Evolutionary conservation across 2,797 vertebrate species (phyloP).

Genomic region (Neosilurus hyrtlii): DNA sequence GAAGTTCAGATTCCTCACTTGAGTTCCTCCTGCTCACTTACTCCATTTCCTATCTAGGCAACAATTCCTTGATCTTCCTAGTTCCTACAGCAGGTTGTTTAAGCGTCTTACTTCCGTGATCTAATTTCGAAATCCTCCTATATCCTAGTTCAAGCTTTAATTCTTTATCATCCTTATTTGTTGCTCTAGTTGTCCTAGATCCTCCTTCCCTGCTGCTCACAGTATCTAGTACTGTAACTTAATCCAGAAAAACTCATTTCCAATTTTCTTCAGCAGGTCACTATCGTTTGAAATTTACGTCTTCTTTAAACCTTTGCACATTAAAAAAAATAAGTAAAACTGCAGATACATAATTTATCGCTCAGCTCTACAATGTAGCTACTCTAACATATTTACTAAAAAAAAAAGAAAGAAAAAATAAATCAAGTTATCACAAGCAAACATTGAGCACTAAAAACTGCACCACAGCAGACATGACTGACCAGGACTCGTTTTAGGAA

Average conservation of each 20-base stretch:
- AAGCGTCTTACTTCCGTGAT: background rate
- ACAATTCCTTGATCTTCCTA: background rate
- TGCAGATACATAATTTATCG: background rate
- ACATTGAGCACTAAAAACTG: slow-evolving; percentile 53
- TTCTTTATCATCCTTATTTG: background rate
- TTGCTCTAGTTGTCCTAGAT: background rate
- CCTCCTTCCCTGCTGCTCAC: background rate
- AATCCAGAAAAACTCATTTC: background rate
- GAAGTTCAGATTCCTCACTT: background rate
- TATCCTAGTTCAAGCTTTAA: background rate
- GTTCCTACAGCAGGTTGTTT: background rate
- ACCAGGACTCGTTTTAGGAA: slow-evolving; percentile 60
- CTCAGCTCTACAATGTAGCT: slow-evolving; percentile 23
- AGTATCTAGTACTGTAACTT: background rate
- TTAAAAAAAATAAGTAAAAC: background rate
- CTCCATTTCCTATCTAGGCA: background rate
- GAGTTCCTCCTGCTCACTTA: background rate
- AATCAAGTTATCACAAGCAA: slow-evolving; percentile 38
- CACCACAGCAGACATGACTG: slow-evolving; percentile 60
- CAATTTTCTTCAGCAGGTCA: background rate
- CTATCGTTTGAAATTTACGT: too few species aligned
- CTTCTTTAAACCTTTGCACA: background rate
- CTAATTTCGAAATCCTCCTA: background rate
- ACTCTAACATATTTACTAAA: background rate
- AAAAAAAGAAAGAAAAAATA: background rate